Percentiles rank a stretch among this genome's conserved stretches.
phyloP scores from a whole-genome alignment of 2,113 vertebrate species.

The Tetrax tetrax region DNA sequence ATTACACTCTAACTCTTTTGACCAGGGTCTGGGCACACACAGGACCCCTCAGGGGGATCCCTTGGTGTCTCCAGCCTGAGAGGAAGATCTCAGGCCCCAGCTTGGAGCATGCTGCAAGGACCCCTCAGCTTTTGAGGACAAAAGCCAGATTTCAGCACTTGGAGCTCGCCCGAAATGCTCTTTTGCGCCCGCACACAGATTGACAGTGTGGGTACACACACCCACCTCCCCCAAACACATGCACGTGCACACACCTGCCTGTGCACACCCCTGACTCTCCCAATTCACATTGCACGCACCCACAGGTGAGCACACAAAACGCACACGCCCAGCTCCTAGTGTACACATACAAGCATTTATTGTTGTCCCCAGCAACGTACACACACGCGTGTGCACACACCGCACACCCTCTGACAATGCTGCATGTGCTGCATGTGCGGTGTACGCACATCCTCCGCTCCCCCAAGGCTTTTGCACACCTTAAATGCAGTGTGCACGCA shows the following conservation, averaged over 20 bases:
- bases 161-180: not conserved
- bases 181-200: accelerated
- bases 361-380: not conserved
- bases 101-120: accelerated
- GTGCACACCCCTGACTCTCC: not conserved
- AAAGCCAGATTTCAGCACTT: not conserved
- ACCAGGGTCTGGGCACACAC: not conserved
- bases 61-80: accelerated
- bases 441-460: accelerated
- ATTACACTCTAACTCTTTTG: not conserved
- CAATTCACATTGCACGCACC: not conserved
- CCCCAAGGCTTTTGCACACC: accelerated
- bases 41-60: not conserved
- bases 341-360: accelerated
- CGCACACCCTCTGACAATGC: accelerated
- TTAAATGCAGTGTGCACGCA: accelerated
- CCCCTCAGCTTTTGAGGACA: accelerated
- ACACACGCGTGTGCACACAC: accelerated
- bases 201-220: not conserved
- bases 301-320: not conserved
- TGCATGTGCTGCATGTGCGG: accelerated
- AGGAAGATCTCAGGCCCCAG: not conserved
- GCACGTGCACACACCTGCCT: accelerated
- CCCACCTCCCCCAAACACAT: not conserved
- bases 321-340: accelerated